A percentile compares a stretch with the other conserved stretches of the same genome.
Conservation (phyloP, 2,888 invertebrate genomes). For the Drosophila rubida region DNA sequence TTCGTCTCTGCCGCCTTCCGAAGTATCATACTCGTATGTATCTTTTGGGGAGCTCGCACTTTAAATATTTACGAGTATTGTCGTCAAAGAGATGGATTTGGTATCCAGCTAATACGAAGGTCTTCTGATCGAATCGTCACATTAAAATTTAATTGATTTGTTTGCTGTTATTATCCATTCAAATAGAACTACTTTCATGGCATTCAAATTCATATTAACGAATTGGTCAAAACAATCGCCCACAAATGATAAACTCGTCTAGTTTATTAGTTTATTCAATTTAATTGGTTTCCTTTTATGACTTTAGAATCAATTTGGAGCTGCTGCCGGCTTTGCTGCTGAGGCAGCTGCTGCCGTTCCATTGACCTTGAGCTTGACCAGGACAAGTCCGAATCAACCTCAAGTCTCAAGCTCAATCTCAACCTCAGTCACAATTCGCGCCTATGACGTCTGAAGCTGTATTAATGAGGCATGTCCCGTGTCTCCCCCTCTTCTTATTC, state of each 20-base stretch:
- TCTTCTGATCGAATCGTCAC: constrained; percentile 15
- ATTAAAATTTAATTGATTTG: constrained; percentile 44
- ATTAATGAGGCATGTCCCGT: constrained; percentile 18
- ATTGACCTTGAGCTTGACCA: constrained; percentile 47
- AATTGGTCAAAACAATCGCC: constrained; percentile 31
- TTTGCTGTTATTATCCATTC: constrained; percentile 29
- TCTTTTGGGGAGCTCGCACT: not conserved
- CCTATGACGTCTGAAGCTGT: constrained; percentile 30
- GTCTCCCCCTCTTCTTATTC: not conserved
- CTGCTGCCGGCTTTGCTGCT: not conserved
- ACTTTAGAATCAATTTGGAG: constrained; percentile 12
- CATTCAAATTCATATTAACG: constrained; percentile 24
- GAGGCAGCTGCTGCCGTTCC: not conserved
- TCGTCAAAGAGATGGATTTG: constrained; percentile 19
- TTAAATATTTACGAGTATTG: constrained; percentile 51
- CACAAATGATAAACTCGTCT: constrained; percentile 50
- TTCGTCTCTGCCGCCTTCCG: not conserved
- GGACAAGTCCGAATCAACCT: constrained; percentile 29
- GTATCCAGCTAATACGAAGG: constrained; percentile 22
- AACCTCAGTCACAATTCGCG: not conserved
- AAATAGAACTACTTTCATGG: constrained; percentile 58
- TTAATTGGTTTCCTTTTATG: constrained; percentile 63
- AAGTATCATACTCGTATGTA: too few species aligned
- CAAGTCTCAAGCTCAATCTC: not conserved
- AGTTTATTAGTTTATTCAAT: constrained; percentile 29